phyloP scores from a whole-genome alignment of 1,140 invertebrate species.

The Parapsyche elsis region DNA sequence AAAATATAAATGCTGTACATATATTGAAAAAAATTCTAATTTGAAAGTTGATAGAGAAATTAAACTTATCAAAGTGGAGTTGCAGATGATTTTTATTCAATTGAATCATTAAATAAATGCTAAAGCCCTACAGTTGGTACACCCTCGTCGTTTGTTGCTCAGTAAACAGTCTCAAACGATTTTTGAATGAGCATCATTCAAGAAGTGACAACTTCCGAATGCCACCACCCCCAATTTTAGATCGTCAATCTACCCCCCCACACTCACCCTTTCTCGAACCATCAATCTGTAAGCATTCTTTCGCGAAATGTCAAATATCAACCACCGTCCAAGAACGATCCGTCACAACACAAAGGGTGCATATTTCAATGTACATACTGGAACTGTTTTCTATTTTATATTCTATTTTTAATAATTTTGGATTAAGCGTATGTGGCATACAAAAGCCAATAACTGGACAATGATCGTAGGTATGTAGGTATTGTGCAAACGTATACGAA shows the following conservation, averaged over 20 bases:
- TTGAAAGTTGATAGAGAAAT: no score
- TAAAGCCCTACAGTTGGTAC: background rate
- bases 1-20: no score
- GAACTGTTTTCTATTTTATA: no score
- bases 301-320: conserved; percentile 3
- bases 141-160: conserved; percentile 42
- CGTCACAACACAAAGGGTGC: no score
- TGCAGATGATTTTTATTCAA: no score
- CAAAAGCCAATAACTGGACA: background rate
- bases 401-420: background rate
- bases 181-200: conserved; percentile 54
- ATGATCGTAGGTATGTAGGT: background rate
- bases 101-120: background rate
- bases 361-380: no score
- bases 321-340: background rate
- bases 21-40: no score
- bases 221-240: conserved; percentile 21
- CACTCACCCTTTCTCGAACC: background rate
- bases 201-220: conserved; percentile 45
- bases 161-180: conserved; percentile 53
- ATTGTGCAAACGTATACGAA: background rate
- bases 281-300: conserved; percentile 9
- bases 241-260: background rate
- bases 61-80: no score
- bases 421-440: background rate